These are phyloP conservation scores for Atrichornis clamosus DNA, from an alignment of 2,113 vertebrate species.

Conservation along the genomic window DNA sequence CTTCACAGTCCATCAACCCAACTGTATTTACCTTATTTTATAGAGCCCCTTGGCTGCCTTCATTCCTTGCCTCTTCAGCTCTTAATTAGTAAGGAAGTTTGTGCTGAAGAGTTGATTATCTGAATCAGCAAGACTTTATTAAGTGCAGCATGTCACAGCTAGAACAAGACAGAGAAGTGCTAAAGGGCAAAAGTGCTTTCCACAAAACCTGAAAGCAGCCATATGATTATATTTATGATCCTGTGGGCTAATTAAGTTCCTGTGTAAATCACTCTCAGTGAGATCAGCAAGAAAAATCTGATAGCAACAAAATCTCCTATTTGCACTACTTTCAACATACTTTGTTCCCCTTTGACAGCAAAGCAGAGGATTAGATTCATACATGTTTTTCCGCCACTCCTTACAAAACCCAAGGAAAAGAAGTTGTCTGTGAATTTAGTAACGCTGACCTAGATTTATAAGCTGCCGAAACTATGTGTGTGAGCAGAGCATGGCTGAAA, in stretches of 20 bases:
- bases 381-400: neutral
- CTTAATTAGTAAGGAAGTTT: constrained; percentile 37
- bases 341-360: neutral
- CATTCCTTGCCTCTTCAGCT: constrained; percentile 10
- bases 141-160: constrained; percentile 40
- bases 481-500: neutral
- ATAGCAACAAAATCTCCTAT: neutral
- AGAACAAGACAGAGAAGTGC: constrained; percentile 33
- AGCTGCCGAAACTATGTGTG: neutral
- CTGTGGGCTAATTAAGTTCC: constrained; percentile 22
- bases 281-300: constrained; percentile 14
- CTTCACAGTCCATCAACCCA: neutral
- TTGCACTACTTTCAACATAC: neutral
- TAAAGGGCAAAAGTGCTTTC: constrained; percentile 45
- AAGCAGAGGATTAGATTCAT: neutral
- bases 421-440: neutral
- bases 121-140: constrained; percentile 55
- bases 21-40: constrained; percentile 12
- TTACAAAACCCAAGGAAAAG: neutral
- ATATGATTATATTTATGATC: constrained; percentile 33
- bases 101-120: constrained; percentile 20
- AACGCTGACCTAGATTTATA: neutral
- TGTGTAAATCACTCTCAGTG: constrained; percentile 21
- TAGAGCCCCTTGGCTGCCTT: constrained; percentile 3
- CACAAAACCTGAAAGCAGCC: neutral